Base-by-base conservation (phyloP, 2,888 invertebrate genomes). In the Ptychoptera contaminata region DNA sequence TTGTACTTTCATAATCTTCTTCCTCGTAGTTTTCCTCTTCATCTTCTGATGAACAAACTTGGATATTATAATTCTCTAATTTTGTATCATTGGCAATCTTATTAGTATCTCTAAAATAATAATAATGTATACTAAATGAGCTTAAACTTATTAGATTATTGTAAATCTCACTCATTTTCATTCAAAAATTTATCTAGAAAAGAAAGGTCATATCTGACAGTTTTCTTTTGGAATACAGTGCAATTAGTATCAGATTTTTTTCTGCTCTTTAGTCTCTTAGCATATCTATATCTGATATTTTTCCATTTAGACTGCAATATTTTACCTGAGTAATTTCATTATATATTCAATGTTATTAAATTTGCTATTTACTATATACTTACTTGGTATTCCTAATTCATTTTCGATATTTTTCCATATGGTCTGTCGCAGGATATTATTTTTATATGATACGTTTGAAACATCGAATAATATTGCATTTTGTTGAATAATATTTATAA, bases 261-360 rank as follows among this genome's bases (percentile, higher is more conserved):
- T 39, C n/a, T n/a, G n/a, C n/a, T 39, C 12, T 29, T 16, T n/a
- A 29, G 12, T n/a, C n/a, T n/a, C 29, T 39, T 16, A n/a, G 29
- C 16, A 23, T 39, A 39, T 29, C 29, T 16, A 39, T 39, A 39
- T 7, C 39, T 16, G 15, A 39, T 39, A 12, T 39, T 39, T 23
- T 39, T 39, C 39, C 39, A 39, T 39, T 39, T 39, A 12, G 29
- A 16, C 29, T 39, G 39, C 23, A 16, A 39, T n/a, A 29, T 16
- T 39, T 39, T 39, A 39, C 23, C 39, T 39, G 39, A 16, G 16
- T 15, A 37, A 37, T 7, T 16, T 37, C 16, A 37, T 7, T 23
- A 23, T 7, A 23, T n/a, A 37, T 8, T 37, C 16, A 37, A 37
- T 10, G 36, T 14, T 37, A 11, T 11, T 10, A 34, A 34, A 34